Evolutionary conservation across 2,113 vertebrate species (phyloP).

Genomic region (Microcebus lehilahytsara): DNA sequence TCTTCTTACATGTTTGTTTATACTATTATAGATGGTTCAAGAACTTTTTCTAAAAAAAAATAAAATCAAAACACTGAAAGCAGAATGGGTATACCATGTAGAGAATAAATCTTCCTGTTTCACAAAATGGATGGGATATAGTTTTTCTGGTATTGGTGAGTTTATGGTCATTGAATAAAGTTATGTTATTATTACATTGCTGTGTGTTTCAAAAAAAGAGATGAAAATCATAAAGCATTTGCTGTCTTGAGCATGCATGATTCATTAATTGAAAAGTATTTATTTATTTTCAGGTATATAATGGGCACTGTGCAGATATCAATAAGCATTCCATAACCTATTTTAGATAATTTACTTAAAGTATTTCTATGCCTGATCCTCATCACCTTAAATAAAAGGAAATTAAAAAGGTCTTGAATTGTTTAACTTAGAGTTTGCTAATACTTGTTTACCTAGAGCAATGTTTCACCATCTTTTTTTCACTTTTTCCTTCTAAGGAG

Average conservation of each 20-base stretch:
- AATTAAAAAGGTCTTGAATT: background rate
- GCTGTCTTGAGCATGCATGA: background rate
- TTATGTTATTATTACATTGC: background rate
- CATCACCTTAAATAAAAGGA: background rate
- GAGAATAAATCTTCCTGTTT: background rate
- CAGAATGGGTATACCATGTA: background rate
- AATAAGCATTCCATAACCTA: background rate
- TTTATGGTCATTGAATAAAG: background rate
- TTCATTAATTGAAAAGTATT: background rate
- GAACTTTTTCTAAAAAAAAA: background rate
- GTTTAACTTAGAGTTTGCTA: conserved; percentile 52
- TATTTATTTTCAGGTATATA: background rate
- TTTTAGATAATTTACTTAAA: background rate
- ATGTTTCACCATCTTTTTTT: background rate
- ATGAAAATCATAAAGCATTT: background rate
- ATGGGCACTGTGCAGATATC: background rate
- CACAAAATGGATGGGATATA: background rate
- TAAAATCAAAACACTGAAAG: background rate
- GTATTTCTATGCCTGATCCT: background rate
- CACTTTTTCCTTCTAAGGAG: background rate
- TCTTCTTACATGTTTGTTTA: background rate
- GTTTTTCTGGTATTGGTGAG: background rate
- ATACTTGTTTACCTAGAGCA: conserved; percentile 9
- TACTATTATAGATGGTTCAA: background rate
- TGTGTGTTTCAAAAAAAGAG: background rate